Evolutionary conservation across 2,797 vertebrate species (phyloP), one percentile per base, ranked within the genome.

Genomic region (Champsocephalus gunnari): DNA sequence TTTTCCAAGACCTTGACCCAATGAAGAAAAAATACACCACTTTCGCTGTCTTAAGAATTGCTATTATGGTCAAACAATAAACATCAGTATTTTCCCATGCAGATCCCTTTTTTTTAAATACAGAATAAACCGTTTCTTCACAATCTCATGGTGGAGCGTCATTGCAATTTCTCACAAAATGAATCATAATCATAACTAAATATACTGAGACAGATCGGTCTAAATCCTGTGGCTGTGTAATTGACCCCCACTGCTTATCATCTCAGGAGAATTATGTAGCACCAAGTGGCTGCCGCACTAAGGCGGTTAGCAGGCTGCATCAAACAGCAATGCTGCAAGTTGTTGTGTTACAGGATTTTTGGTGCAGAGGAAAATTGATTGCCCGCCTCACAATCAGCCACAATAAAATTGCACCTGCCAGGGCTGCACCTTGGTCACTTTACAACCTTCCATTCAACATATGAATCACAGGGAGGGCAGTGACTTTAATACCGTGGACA

Each of bases 351-450:
- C 73, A 85, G 79, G 66, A 73, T 83, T 87, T 51, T 78, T 82
- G 63, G 59, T 61, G 67, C 56, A 63, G 70, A 75, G 76, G 74
- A 77, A 85, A 92, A 94, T 77, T 76, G 86, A 95, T 94, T 55
- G 55, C 57, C 75, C 17, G 3, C 45, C 61, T 80, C 66, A 66
- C 66, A 78, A 77, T 90, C 84, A 69, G 77, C 73, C 70, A 38
- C 63, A 53, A 79, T 51, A 69, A 88, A 89, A 93, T 84, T 81
- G 75, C 67, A 87, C 73, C 84, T 84, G 81, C 79, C 87, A 91
- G 66, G 75, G 74, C 78, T 28, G 71, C 81, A 69, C 59, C 81
- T 81, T 72, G 71, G 85, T 80, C 83, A 78, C 76, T 87, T 83
- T 72, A 81, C 66, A 83, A 67, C 62, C 44, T 55, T 66, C 71